These are phyloP conservation scores for Chaenogobius annularis DNA, from an alignment of 2,113 vertebrate species.

Conservation along the genomic window DNA sequence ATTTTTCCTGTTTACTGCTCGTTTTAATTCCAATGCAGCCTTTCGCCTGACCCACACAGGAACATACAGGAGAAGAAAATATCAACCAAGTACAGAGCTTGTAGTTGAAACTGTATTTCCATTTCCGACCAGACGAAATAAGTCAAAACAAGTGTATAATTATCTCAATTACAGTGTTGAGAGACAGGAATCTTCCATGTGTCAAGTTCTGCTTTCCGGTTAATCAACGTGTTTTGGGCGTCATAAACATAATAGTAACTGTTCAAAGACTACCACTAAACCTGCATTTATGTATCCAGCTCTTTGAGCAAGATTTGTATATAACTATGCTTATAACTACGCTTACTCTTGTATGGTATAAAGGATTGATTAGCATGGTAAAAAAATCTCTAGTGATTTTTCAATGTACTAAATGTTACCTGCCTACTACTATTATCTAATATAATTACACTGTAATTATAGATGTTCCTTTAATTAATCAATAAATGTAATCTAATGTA, in stretches of 20 bases:
- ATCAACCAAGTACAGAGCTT: neutral
- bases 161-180: conserved; percentile 9
- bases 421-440: too few species aligned
- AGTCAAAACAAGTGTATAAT: conserved; percentile 31
- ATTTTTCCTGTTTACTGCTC: neutral
- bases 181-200: conserved; percentile 22
- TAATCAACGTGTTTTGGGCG: conserved; percentile 43
- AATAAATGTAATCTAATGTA: neutral
- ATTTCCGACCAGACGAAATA: neutral
- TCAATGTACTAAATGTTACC: neutral
- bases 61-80: neutral
- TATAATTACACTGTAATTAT: neutral
- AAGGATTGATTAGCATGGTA: too few species aligned
- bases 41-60: neutral
- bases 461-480: neutral
- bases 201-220: conserved; percentile 24
- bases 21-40: neutral
- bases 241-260: too few species aligned
- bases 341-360: too few species aligned
- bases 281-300: neutral
- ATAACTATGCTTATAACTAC: too few species aligned
- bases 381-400: too few species aligned
- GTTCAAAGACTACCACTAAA: neutral
- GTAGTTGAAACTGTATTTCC: neutral
- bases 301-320: neutral